Conservation (phyloP, 2,888 invertebrate genomes). For the Lepidocyrtoides sp. region DNA sequence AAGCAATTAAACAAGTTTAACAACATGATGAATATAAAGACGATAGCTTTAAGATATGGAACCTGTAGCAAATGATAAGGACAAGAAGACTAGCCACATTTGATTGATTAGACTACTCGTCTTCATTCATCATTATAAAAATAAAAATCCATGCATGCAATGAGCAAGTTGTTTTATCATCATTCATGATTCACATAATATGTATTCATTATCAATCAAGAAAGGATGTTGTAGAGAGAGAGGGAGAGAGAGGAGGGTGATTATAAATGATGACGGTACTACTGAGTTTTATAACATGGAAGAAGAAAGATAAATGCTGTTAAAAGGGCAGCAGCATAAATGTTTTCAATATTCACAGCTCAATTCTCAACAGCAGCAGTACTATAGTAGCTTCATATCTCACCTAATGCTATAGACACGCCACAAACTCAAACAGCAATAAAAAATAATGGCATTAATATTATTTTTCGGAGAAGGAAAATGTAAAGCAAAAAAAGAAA, state of each 20-base stretch:
- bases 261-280: not conserved
- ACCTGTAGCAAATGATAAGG: not conserved
- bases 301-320: conserved; percentile 38
- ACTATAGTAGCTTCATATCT: conserved; percentile 25
- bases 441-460: no score
- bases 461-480: not conserved
- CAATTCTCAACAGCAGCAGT: no score
- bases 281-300: not conserved
- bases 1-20: conserved; percentile 58
- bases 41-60: not conserved
- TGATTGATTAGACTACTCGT: conserved; percentile 58
- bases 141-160: not conserved
- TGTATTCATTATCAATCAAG: not conserved
- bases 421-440: no score
- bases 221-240: no score
- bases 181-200: not conserved
- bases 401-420: conserved; percentile 14
- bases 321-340: conserved; percentile 16
- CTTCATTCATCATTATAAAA: conserved; percentile 39
- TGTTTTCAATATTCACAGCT: conserved; percentile 57
- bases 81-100: no score
- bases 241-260: no score
- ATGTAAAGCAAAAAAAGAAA: not conserved
- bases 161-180: not conserved
- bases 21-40: not conserved